These are phyloP conservation scores for Theodoxus fluviatilis DNA, from an alignment of 2,888 invertebrate genomes.

Conservation along the genomic window DNA sequence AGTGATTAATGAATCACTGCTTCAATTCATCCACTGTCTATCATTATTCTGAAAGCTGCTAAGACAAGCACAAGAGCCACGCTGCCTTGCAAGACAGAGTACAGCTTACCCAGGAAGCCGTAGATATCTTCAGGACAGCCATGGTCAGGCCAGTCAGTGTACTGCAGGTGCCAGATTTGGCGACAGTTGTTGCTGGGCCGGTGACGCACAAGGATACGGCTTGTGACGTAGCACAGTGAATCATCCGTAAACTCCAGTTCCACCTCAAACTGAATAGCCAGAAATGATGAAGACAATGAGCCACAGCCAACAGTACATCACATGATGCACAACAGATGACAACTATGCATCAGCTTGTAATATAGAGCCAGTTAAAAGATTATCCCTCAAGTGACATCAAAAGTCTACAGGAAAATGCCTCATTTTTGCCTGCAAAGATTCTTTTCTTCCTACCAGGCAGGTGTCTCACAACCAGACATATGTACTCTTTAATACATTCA, in stretches of 20 bases:
- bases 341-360: too few species aligned
- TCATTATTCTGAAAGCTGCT: neutral
- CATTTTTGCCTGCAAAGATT: too few species aligned
- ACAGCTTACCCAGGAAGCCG: conserved; percentile 72
- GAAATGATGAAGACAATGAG: too few species aligned
- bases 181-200: conserved; percentile 58
- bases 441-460: too few species aligned
- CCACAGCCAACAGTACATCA: neutral
- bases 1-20: neutral
- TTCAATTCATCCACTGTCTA: neutral
- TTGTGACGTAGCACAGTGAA: conserved; percentile 64
- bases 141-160: conserved; percentile 77
- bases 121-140: conserved; percentile 74
- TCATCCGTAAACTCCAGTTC: conserved; percentile 68
- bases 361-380: too few species aligned
- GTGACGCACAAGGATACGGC: conserved; percentile 64
- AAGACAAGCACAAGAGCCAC: neutral
- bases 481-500: too few species aligned
- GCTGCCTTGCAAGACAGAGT: too few species aligned
- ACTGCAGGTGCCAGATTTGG: conserved; percentile 82
- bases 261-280: conserved; percentile 73
- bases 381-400: too few species aligned
- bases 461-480: too few species aligned
- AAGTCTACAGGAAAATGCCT: too few species aligned
- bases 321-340: too few species aligned